These are phyloP conservation scores for Pristionchus entomophagus DNA, from an alignment of 2,888 invertebrate species.

Conservation along the genomic window DNA sequence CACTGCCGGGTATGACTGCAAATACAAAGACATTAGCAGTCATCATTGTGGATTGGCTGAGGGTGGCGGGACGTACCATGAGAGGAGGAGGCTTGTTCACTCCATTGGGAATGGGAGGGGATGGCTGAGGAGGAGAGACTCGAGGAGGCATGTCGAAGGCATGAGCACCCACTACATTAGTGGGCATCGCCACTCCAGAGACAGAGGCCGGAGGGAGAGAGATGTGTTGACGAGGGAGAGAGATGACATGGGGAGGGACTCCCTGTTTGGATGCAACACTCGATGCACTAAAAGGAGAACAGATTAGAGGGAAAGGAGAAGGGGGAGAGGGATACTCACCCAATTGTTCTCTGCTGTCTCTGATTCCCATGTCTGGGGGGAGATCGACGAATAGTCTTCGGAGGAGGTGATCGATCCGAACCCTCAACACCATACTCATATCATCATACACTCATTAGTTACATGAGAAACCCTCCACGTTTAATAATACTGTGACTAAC, in stretches of 20 bases:
- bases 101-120: neutral
- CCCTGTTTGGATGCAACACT: neutral
- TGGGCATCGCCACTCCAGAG: constrained; percentile 34
- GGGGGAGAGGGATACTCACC: neutral
- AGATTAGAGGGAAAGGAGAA: neutral
- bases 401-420: constrained; percentile 34
- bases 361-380: neutral
- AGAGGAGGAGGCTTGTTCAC: neutral
- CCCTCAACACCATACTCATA: neutral
- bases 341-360: neutral
- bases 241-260: neutral
- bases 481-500: neutral
- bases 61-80: neutral
- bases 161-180: constrained; percentile 46
- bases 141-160: constrained; percentile 46
- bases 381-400: constrained; percentile 5
- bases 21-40: neutral
- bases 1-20: neutral
- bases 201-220: neutral
- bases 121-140: neutral
- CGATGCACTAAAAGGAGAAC: neutral
- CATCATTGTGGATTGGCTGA: neutral
- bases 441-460: too few species aligned
- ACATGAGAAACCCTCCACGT: too few species aligned
- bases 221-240: neutral